Percentiles rank a stretch among this genome's conserved stretches.
Conservation (phyloP, 64 coral and sea anemone genomes). For the Stylophora pistillata region DNA sequence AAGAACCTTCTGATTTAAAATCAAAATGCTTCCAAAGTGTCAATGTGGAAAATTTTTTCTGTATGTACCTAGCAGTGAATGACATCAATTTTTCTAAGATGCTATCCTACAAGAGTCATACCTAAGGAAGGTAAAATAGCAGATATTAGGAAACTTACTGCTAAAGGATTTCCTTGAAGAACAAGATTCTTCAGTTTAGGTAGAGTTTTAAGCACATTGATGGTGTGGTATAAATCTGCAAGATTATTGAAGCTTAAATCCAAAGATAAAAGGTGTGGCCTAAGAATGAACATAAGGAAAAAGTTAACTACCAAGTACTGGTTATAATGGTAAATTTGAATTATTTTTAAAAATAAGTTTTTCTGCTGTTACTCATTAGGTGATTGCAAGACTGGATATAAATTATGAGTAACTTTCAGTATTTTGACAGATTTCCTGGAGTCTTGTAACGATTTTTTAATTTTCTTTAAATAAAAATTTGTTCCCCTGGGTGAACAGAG, state of each 20-base stretch:
- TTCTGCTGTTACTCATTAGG: no score
- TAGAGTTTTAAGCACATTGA: constrained; percentile 75
- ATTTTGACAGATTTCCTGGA: no score
- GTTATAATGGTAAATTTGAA: neutral
- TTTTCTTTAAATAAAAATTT: no score
- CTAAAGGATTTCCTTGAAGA: constrained; percentile 89
- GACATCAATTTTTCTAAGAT: no score
- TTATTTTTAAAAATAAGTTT: neutral
- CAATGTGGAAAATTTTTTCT: no score
- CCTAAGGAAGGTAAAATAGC: neutral
- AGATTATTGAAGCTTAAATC: constrained; percentile 98
- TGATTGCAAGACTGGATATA: no score
- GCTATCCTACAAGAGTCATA: neutral
- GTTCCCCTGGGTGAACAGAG: no score
- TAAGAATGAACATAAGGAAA: neutral
- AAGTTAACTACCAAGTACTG: neutral
- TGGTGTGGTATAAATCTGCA: constrained; percentile 62
- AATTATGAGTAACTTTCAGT: no score
- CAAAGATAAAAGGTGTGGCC: constrained; percentile 77
- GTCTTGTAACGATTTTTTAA: no score
- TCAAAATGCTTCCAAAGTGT: no score
- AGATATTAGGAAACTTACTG: constrained; percentile 49
- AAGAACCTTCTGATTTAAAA: no score
- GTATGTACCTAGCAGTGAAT: no score
- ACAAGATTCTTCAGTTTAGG: constrained; percentile 86